Base-by-base conservation (phyloP, 1,140 invertebrate species). In the Mamestra configurata region DNA sequence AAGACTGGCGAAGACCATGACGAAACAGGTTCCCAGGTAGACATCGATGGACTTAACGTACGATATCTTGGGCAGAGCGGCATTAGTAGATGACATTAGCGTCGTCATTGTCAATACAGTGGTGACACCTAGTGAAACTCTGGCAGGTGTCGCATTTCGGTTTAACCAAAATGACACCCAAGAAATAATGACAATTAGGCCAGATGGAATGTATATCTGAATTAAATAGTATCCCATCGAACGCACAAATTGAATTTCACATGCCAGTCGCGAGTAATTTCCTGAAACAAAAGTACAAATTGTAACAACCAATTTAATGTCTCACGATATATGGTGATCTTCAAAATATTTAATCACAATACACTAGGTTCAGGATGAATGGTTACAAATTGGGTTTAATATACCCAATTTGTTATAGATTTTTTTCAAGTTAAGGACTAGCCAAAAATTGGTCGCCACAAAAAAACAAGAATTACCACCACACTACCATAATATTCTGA, bases 221-320 rank as follows among this genome's bases (percentile, higher is more conserved):
- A 99, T 99, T 90, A 99, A 96, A 96, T 99, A 99, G 97, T 99
- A 99, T 88, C 99, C 99, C 98, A 99, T 98, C 85, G 98, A 99
- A 81, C 99, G 97, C 77, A 98, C 98, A 95, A 99, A 99, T 95
- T 99, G 98, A 91, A 99, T 99, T 96, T 99, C 98, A 95, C 98
- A 99, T 80, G 98, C 98, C 96, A 99, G 96, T 85, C 99, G 97
- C 81, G 98, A 99, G 96, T 99, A 99, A 96, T 99, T 99, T 96
- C 99, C 99, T 99, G 96, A 80, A 95, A 95, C 73, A 31, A 64
- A 72, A 68, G 27, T 22, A n/a, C 40, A 31, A 37, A 75, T 15
- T 31, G 15, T 61, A 24, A 77, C 13, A 77, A 49, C 37, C 24
- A 22, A 75, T 35, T 22, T 49, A 51, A 46, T 27, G 13, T n/a